These are phyloP conservation scores for Clarias laeviceps DNA, from an alignment of 2,797 vertebrate genomes.

Conservation along the genomic window DNA sequence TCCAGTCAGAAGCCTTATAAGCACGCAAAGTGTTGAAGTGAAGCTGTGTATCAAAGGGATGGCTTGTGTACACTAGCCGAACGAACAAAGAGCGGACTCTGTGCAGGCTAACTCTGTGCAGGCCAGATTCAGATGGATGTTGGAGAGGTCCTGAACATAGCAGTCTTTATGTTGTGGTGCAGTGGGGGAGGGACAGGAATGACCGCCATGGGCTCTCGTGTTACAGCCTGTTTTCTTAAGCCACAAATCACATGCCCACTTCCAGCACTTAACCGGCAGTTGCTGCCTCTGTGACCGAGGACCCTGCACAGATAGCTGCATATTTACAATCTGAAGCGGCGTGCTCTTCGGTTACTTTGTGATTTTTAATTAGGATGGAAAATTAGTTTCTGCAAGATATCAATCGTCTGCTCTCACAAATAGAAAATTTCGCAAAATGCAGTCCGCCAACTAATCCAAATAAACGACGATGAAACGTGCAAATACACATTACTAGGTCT, in stretches of 20 bases:
- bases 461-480: not conserved
- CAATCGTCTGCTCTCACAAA: not conserved
- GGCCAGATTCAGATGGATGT: conserved; percentile 50
- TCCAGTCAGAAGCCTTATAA: conserved; percentile 12
- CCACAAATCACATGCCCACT: conserved; percentile 71
- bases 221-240: conserved; percentile 80
- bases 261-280: conserved; percentile 57
- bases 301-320: not conserved
- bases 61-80: conserved; percentile 43
- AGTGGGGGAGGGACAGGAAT: conserved; percentile 64
- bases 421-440: not conserved
- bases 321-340: not conserved
- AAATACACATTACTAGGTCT: not conserved
- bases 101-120: conserved; percentile 44
- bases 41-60: conserved; percentile 43
- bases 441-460: not conserved
- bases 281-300: conserved; percentile 35
- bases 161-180: conserved; percentile 67
- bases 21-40: conserved; percentile 30
- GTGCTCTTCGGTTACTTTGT: not conserved
- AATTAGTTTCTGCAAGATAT: not conserved
- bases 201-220: conserved; percentile 73
- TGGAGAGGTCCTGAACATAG: conserved; percentile 58
- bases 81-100: conserved; percentile 57
- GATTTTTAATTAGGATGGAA: not conserved